A percentile compares a stretch with the other conserved stretches of the same genome.
Evolutionary conservation across 2,113 vertebrate species (phyloP).

Genomic region (Anhinga rufa): DNA sequence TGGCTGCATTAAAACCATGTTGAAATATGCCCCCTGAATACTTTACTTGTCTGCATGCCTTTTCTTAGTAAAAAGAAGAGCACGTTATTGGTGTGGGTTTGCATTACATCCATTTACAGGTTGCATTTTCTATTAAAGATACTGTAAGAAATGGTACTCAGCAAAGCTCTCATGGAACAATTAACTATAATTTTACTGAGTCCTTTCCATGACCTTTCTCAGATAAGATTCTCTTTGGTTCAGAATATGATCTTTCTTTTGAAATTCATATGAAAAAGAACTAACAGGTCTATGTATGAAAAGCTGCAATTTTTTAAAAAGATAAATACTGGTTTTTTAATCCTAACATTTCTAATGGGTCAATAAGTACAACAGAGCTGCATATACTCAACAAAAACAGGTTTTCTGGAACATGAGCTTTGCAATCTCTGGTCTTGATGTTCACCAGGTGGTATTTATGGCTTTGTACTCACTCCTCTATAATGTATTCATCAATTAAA

Average conservation of each 20-base stretch:
- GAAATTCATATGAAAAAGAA: neutral
- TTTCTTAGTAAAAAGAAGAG: neutral
- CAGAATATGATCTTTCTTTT: neutral
- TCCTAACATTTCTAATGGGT: neutral
- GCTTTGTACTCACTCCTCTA: neutral
- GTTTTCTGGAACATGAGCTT: neutral
- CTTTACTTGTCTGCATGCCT: neutral
- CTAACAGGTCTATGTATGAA: neutral
- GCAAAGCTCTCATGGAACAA: neutral
- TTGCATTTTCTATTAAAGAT: neutral
- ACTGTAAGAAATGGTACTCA: neutral
- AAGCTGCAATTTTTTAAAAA: neutral
- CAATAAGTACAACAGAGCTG: neutral
- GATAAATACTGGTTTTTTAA: neutral
- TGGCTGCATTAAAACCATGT: neutral
- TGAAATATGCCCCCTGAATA: neutral
- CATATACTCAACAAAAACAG: neutral
- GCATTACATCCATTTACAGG: neutral
- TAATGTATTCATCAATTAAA: neutral
- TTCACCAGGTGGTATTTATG: neutral
- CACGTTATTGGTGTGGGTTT: neutral
- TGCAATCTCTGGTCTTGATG: neutral
- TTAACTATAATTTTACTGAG: neutral
- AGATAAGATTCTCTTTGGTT: neutral
- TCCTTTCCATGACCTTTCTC: neutral